Evolutionary conservation across 2,113 vertebrate genomes (phyloP), one percentile per base, ranked within the genome.

Genomic region (Anguilla japonica): DNA sequence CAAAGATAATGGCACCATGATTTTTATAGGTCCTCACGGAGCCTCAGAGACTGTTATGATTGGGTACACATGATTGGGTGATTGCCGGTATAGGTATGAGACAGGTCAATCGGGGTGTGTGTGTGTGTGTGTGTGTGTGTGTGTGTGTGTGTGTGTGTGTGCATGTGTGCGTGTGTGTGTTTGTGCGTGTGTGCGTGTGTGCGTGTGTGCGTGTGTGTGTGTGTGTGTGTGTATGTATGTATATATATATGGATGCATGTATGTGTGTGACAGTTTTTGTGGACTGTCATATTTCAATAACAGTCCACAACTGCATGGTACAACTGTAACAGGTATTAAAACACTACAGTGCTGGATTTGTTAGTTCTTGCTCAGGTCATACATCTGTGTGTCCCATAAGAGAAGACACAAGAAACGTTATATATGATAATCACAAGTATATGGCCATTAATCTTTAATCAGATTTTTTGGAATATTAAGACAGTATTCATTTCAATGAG

Each of bases 181-280:
- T 14, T 41, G 39, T 41, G 5, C 41, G 6, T 22, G 41, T 81
- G 80, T 41, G 40, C 41, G 41, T 81, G 41, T 41, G n/a, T 78
- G 26, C 34, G 71, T 78, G 71, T 78, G 71, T 78, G 29, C 34
- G 71, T 78, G 7, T 78, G 2, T 78, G 26, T 78, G n/a, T 78
- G 26, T 78, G 71, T 78, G 71, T 78, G 71, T 78, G 29, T 78
- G 71, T 78, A 22, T 78, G 2, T 78, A 26, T 0, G 26, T 78
- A 26, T 78, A n/a, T 78, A 4, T 78, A 26, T 78, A 26, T 82
- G 43, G 6, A 20, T 41, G 86, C 53, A 8, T 26, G 39, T 71
- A 46, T n/a, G 83, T 26, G 79, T 71, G 29, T 46, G 5, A 82
- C 85, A 83, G 84, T 83, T 85, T 90, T 53, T 57, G 67, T 94